Evolutionary conservation across 2,888 invertebrate species (phyloP).

Genomic region (Luperina nickerlii): DNA sequence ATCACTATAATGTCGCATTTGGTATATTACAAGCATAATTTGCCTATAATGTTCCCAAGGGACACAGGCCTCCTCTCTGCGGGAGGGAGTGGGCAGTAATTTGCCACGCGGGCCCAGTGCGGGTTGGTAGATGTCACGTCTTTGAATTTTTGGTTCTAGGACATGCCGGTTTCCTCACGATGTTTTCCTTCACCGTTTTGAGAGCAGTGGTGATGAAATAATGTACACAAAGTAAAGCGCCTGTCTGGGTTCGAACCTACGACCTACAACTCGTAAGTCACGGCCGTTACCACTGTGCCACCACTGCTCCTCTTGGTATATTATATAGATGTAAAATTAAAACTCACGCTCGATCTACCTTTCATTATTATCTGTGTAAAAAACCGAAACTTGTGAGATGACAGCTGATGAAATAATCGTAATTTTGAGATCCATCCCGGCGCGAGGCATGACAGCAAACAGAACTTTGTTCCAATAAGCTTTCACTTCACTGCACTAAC

Average conservation of each 20-base stretch:
- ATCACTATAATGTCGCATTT: slow-evolving; percentile 23
- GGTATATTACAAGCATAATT: neutral
- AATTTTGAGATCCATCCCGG: slow-evolving; percentile 83
- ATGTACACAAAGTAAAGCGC: neutral
- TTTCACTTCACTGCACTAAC: slow-evolving; percentile 83
- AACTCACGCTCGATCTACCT: slow-evolving; percentile 26
- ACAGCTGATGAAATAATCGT: slow-evolving; percentile 68
- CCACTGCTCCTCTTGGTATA: neutral
- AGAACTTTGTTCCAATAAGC: slow-evolving; percentile 82
- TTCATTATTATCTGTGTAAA: slow-evolving; percentile 33
- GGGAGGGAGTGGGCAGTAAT: neutral
- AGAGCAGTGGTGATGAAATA: neutral
- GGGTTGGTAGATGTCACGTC: neutral
- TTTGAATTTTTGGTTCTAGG: neutral
- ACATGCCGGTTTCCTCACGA: neutral
- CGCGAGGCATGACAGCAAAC: slow-evolving; percentile 77
- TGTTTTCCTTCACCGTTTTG: neutral
- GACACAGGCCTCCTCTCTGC: neutral
- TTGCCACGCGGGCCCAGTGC: neutral
- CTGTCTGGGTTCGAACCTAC: neutral
- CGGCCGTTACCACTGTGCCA: neutral
- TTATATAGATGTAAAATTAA: slow-evolving; percentile 12
- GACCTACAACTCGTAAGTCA: neutral
- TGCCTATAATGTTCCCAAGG: neutral
- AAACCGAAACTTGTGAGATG: slow-evolving; percentile 64